Evolutionary conservation across 1,140 invertebrate species (phyloP).

Genomic region (Drosophila pectinifera): DNA sequence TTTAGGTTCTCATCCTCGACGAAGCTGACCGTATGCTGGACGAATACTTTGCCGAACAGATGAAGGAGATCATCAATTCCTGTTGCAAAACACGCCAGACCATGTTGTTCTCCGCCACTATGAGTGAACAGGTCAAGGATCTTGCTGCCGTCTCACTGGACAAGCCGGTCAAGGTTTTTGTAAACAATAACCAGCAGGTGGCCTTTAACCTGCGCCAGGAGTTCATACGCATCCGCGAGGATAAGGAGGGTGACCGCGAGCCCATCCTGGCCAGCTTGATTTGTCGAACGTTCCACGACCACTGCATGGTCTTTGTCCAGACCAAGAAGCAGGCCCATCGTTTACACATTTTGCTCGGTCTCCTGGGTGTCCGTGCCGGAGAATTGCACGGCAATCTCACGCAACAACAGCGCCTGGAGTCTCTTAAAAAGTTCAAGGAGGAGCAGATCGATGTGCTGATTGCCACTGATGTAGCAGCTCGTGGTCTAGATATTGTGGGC

Average conservation of each 20-base stretch:
- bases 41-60: slow-evolving; percentile 99
- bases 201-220: slow-evolving; percentile 98
- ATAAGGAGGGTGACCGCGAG: slow-evolving; percentile 95
- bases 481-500: slow-evolving; percentile 98
- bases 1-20: slow-evolving; percentile 81
- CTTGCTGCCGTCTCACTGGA: slow-evolving; percentile 95
- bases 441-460: slow-evolving; percentile 95
- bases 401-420: slow-evolving; percentile 95
- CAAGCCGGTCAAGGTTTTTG: slow-evolving; percentile 96
- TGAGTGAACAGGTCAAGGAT: slow-evolving; percentile 98
- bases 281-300: slow-evolving; percentile 96
- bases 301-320: slow-evolving; percentile 97
- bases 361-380: slow-evolving; percentile 94
- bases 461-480: slow-evolving; percentile 98
- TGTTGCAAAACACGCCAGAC: slow-evolving; percentile 97
- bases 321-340: slow-evolving; percentile 98
- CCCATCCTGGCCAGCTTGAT: slow-evolving; percentile 95
- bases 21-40: slow-evolving; percentile 93
- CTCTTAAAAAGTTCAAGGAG: slow-evolving; percentile 95
- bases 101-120: slow-evolving; percentile 99
- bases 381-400: slow-evolving; percentile 98
- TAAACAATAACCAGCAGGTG: slow-evolving; percentile 98
- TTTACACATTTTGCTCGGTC: slow-evolving; percentile 94
- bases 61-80: slow-evolving; percentile 97
- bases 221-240: slow-evolving; percentile 94